phyloP scores from a whole-genome alignment of 2,888 invertebrate genomes.

The Pseudoips prasinana region DNA sequence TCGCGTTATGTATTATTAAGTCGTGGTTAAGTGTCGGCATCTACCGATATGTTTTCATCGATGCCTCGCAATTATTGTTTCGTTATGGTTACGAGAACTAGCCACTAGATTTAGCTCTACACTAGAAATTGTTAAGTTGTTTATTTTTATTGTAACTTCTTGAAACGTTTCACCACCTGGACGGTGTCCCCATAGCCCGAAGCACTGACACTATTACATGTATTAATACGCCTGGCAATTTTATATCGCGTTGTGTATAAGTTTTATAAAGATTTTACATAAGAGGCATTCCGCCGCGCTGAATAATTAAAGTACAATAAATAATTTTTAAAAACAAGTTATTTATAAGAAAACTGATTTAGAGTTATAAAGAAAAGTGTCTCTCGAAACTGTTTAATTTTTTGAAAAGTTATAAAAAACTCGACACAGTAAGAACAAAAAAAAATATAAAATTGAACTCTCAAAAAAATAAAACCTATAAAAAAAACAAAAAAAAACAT shows the following conservation, averaged over 20 bases:
- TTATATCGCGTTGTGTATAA: slow-evolving; percentile 61
- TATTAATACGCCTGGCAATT: slow-evolving; percentile 52
- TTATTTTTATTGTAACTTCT: slow-evolving; percentile 32
- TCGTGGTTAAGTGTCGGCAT: slow-evolving; percentile 33
- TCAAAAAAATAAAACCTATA: slow-evolving; percentile 44
- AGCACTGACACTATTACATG: slow-evolving; percentile 42
- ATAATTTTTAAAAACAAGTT: slow-evolving; percentile 67
- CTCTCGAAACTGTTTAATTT: slow-evolving; percentile 69
- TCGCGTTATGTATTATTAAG: slow-evolving; percentile 14
- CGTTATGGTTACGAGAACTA: slow-evolving; percentile 39
- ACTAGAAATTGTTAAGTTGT: slow-evolving; percentile 39
- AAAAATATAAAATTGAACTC: slow-evolving; percentile 47
- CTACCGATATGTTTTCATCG: slow-evolving; percentile 45
- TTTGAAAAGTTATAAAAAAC: slow-evolving; percentile 58
- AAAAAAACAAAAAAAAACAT: slow-evolving; percentile 40
- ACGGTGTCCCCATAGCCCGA: slow-evolving; percentile 34
- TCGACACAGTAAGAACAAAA: slow-evolving; percentile 48
- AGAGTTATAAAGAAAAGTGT: slow-evolving; percentile 62
- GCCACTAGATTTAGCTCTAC: slow-evolving; percentile 26
- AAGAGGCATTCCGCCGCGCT: slow-evolving; percentile 65
- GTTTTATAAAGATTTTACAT: slow-evolving; percentile 76
- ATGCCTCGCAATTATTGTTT: slow-evolving; percentile 38
- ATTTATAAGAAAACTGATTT: slow-evolving; percentile 73
- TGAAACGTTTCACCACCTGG: slow-evolving; percentile 30
- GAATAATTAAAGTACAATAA: slow-evolving; percentile 75